A percentile compares a stretch with the other conserved stretches of the same genome.
phyloP scores from a whole-genome alignment of 2,888 invertebrate genomes.

The Andrena haemorrhoa region DNA sequence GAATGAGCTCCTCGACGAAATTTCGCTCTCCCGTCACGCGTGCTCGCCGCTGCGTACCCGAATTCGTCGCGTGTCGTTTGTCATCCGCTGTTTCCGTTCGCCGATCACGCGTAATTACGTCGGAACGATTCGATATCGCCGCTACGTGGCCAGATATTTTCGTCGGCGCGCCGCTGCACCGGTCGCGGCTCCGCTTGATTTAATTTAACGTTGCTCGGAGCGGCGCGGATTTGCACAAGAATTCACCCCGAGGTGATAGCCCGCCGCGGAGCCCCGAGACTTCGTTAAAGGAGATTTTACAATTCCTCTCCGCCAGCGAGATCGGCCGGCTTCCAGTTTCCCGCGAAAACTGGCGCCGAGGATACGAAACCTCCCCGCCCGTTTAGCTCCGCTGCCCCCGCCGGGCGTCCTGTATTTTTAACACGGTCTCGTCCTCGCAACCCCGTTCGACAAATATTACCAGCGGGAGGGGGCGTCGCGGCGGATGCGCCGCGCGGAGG shows the following conservation, averaged over 20 bases:
- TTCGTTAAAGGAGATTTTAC: conserved; percentile 61
- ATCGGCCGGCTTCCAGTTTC: conserved; percentile 34
- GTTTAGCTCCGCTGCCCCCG: conserved; percentile 1
- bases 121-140: conserved; percentile 8
- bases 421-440: not conserved
- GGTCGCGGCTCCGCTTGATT: conserved; percentile 57
- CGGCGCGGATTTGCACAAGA: conserved; percentile 66
- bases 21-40: conserved; percentile 2
- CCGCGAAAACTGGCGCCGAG: conserved; percentile 25
- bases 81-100: not conserved
- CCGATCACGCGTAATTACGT: not conserved
- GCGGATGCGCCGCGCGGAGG: not conserved
- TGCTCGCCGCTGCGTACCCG: too few species aligned
- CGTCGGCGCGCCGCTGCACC: conserved; percentile 20
- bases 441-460: conserved; percentile 23
- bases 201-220: conserved; percentile 66
- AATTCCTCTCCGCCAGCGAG: conserved; percentile 49
- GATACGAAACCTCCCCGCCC: conserved; percentile 19
- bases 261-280: conserved; percentile 44
- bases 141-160: conserved; percentile 7
- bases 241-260: conserved; percentile 50
- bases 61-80: not conserved
- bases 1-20: conserved; percentile 39
- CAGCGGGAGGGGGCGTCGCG: not conserved
- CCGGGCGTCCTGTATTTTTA: conserved; percentile 38